Percentiles rank a stretch among this genome's conserved stretches.
phyloP scores from a whole-genome alignment of 1,140 invertebrate species.

The Monochamus saltuarius region DNA sequence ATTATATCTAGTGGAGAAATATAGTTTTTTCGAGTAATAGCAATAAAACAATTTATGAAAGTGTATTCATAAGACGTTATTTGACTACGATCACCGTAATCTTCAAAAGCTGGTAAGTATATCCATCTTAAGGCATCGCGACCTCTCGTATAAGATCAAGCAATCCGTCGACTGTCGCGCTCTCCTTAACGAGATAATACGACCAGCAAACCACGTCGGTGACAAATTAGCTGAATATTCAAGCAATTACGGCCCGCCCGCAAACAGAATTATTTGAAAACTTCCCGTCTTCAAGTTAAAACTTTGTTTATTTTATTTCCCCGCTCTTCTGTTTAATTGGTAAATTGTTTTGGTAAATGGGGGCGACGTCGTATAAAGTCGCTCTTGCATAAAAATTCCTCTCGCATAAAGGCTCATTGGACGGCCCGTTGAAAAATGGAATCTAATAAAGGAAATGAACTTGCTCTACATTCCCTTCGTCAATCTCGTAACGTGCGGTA shows the following conservation, averaged over 20 bases:
- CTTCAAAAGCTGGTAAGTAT: too few relatives aligned
- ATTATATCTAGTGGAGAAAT: not conserved
- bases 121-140: too few relatives aligned
- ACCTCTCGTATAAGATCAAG: not conserved
- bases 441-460: constrained; percentile 4
- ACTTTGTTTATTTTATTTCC: constrained; percentile 6
- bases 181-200: not conserved
- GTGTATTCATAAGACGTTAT: too few relatives aligned
- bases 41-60: not conserved
- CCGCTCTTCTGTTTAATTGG: not conserved
- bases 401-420: constrained; percentile 3
- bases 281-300: not conserved
- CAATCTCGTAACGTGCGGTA: too few relatives aligned
- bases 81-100: too few relatives aligned
- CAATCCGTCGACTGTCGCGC: not conserved
- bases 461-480: not conserved
- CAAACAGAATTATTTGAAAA: not conserved
- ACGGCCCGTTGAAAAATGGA: not conserved
- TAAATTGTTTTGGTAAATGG: constrained; percentile 11
- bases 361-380: constrained; percentile 1
- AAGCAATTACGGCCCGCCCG: not conserved
- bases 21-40: not conserved
- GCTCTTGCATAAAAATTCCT: constrained; percentile 6
- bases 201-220: not conserved
- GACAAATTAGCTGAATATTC: constrained; percentile 3